Percentiles rank a stretch among this genome's conserved stretches.
phyloP scores from a whole-genome alignment of 2,113 vertebrate species.

The Fulica atra region DNA sequence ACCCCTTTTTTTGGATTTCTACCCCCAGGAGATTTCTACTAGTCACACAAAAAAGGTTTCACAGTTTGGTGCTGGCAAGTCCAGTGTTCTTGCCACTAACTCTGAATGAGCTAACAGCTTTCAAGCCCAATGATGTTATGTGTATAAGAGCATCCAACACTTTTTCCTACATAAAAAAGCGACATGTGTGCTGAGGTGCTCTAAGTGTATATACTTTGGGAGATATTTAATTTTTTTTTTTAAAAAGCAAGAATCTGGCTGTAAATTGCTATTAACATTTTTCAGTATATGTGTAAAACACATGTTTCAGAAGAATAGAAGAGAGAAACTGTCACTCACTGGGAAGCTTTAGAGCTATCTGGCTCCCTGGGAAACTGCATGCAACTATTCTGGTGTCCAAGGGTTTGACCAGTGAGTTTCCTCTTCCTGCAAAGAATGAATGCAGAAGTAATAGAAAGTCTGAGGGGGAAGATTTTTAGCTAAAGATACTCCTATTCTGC shows the following conservation, averaged over 20 bases:
- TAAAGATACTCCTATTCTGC: conserved; percentile 49
- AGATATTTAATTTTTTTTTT: not conserved
- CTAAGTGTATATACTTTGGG: conserved; percentile 33
- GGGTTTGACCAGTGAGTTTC: conserved; percentile 71
- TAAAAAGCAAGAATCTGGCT: conserved; percentile 25
- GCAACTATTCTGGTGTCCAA: conserved; percentile 72
- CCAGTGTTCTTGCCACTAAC: conserved; percentile 53
- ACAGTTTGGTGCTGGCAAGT: conserved; percentile 65
- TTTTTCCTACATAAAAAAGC: conserved; percentile 52
- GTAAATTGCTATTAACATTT: conserved; percentile 69
- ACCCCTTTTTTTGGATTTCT: conserved; percentile 1
- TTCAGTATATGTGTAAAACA: conserved; percentile 70
- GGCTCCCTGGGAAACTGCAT: conserved; percentile 72
- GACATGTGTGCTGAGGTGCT: conserved; percentile 64
- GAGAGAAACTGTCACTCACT: conserved; percentile 73
- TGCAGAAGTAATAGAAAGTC: conserved; percentile 67
- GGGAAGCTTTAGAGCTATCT: conserved; percentile 71
- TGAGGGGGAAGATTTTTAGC: conserved; percentile 57
- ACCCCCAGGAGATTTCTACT: conserved; percentile 31
- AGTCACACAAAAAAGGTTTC: conserved; percentile 49
- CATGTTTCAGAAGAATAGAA: conserved; percentile 70
- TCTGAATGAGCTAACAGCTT: conserved; percentile 52
- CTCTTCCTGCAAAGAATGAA: conserved; percentile 71
- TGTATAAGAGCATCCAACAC: conserved; percentile 64
- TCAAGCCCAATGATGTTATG: conserved; percentile 45